Evolutionary conservation across 2,797 vertebrate species (phyloP).

Genomic region (Gallinago solitaria): DNA sequence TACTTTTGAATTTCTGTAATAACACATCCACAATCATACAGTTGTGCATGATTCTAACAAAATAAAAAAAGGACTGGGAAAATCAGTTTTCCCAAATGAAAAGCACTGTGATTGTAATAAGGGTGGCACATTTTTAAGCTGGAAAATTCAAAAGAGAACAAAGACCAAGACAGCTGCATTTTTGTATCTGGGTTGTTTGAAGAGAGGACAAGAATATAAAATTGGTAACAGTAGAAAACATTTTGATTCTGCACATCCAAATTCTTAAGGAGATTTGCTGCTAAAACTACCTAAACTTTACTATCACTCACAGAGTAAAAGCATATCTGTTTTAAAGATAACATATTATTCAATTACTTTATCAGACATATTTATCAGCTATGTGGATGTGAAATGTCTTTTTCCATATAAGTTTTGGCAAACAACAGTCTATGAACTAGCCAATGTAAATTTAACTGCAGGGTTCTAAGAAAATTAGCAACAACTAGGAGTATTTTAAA

Average conservation of each 20-base stretch:
- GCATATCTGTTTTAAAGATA: background rate
- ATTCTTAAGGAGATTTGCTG: background rate
- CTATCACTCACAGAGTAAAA: background rate
- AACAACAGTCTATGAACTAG: conserved; percentile 30
- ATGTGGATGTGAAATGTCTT: background rate
- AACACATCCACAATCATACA: background rate
- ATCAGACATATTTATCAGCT: conserved; percentile 38
- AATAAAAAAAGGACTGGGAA: background rate
- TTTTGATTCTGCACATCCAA: background rate
- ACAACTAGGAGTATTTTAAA: conserved; percentile 37
- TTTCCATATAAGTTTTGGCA: conserved; percentile 42
- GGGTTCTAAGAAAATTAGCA: conserved; percentile 43
- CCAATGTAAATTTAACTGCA: conserved; percentile 58
- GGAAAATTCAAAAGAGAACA: background rate
- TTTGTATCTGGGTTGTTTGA: background rate
- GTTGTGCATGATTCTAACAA: background rate
- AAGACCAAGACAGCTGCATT: background rate
- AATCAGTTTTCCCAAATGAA: background rate
- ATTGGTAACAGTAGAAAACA: background rate
- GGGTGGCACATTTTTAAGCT: background rate
- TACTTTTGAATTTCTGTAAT: background rate
- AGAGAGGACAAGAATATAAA: background rate
- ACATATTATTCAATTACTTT: background rate
- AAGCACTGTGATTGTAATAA: background rate
- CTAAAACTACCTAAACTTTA: background rate